Conservation (phyloP, 2,888 invertebrate genomes). For the Lissocephala sabroskyi region DNA sequence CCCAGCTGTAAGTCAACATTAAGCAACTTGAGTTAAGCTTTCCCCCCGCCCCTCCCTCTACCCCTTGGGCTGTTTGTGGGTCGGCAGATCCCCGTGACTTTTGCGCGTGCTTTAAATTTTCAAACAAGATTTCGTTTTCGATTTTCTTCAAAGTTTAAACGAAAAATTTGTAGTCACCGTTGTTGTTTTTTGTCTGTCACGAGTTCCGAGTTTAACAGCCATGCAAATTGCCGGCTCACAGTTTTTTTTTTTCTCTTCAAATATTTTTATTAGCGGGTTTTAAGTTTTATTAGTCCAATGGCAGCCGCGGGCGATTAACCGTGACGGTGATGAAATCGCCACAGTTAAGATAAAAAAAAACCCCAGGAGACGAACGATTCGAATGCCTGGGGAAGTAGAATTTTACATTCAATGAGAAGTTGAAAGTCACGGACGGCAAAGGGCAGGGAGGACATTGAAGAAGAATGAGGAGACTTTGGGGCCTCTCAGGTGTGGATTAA, state of each 20-base stretch:
- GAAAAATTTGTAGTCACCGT: too few species aligned
- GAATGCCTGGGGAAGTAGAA: too few species aligned
- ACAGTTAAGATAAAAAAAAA: too few species aligned
- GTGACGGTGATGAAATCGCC: neutral
- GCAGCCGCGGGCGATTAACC: too few species aligned
- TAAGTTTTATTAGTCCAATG: neutral
- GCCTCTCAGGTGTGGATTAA: too few species aligned
- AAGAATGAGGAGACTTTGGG: too few species aligned
- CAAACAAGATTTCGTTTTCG: constrained; percentile 20
- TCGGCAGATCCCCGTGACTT: neutral
- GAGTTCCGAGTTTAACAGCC: constrained; percentile 2
- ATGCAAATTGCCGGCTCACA: constrained; percentile 4
- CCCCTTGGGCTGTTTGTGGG: neutral
- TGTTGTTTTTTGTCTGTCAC: neutral
- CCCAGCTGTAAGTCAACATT: constrained; percentile 44
- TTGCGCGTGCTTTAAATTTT: constrained; percentile 46
- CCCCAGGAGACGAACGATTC: too few species aligned
- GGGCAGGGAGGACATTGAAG: too few species aligned
- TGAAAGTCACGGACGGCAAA: too few species aligned
- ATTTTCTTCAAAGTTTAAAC: too few species aligned
- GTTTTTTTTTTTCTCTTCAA: too few species aligned
- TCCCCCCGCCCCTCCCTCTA: neutral
- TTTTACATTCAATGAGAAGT: too few species aligned
- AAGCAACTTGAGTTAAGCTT: neutral
- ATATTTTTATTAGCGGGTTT: neutral